These are phyloP conservation scores for roundworm (Caenorhabditis elegans) DNA, from an alignment of 1,140 invertebrate species.

Conservation along the genomic window DNA sequence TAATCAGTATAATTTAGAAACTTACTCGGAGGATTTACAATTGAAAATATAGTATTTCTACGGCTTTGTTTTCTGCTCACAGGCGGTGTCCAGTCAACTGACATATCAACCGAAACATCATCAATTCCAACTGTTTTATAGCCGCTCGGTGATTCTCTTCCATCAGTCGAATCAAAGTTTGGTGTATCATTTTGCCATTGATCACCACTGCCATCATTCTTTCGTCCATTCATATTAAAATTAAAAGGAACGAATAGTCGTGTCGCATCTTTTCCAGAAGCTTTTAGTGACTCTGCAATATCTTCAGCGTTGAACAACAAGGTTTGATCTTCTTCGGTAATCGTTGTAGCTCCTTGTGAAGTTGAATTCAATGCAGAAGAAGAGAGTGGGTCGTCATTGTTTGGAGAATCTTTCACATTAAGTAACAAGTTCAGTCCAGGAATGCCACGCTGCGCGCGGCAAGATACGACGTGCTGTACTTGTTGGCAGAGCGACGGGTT, in stretches of 20 bases:
- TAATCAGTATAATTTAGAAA: neutral
- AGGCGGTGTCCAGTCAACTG: constrained; percentile 46
- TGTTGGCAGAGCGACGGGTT: constrained; percentile 62
- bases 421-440: constrained; percentile 35
- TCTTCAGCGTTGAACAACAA: neutral
- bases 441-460: constrained; percentile 35
- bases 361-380: neutral
- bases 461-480: constrained; percentile 44
- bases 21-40: constrained; percentile 27
- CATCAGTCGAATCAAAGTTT: constrained; percentile 1
- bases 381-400: constrained; percentile 11
- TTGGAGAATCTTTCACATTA: constrained; percentile 24
- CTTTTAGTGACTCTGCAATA: constrained; percentile 6
- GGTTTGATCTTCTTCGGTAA: neutral
- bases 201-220: neutral
- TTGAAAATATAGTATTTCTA: constrained; percentile 42
- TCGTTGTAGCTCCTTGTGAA: neutral
- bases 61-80: constrained; percentile 10
- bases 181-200: constrained; percentile 8
- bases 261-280: constrained; percentile 44
- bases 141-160: neutral
- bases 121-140: constrained; percentile 35
- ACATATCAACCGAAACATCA: constrained; percentile 47
- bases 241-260: constrained; percentile 41
- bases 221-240: constrained; percentile 15